Percentiles rank a stretch among this genome's conserved stretches.
Evolutionary conservation across 53 echinoderm and acorn worm species (phyloP).

Genomic region (Antedon mediterranea): DNA sequence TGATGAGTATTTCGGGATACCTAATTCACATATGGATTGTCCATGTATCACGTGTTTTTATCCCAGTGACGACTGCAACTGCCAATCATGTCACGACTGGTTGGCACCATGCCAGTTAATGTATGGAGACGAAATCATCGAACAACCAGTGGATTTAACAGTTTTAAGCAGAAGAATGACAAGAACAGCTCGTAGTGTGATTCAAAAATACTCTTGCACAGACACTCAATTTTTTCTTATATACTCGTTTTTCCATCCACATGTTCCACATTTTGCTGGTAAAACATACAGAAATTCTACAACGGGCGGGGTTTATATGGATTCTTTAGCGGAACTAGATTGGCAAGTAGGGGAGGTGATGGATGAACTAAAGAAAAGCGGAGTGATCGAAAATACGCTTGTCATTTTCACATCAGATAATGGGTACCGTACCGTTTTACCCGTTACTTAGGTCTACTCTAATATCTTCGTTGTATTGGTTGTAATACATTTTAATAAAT

Average conservation of each 20-base stretch:
- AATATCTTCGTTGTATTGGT: too few species aligned
- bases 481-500: too few species aligned
- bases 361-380: slow-evolving; percentile 16
- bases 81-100: slow-evolving; percentile 12
- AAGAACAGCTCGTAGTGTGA: slow-evolving; percentile 2
- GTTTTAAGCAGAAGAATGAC: slow-evolving; percentile 12
- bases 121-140: slow-evolving; percentile 24
- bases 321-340: not conserved
- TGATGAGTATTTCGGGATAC: not conserved
- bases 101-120: slow-evolving; percentile 19
- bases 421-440: too few species aligned
- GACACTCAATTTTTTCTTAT: not conserved
- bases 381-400: slow-evolving; percentile 18
- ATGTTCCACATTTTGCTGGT: not conserved
- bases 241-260: not conserved
- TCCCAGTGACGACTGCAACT: slow-evolving; percentile 16
- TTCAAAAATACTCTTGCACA: not conserved
- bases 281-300: not conserved
- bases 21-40: not conserved
- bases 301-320: not conserved
- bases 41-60: slow-evolving; percentile 4
- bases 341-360: slow-evolving; percentile 20
- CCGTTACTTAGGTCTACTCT: too few species aligned
- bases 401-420: slow-evolving; percentile 31
- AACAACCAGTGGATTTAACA: slow-evolving; percentile 30